phyloP scores from a whole-genome alignment of 1,140 invertebrate species.

The Rhynchophorus ferrugineus region DNA sequence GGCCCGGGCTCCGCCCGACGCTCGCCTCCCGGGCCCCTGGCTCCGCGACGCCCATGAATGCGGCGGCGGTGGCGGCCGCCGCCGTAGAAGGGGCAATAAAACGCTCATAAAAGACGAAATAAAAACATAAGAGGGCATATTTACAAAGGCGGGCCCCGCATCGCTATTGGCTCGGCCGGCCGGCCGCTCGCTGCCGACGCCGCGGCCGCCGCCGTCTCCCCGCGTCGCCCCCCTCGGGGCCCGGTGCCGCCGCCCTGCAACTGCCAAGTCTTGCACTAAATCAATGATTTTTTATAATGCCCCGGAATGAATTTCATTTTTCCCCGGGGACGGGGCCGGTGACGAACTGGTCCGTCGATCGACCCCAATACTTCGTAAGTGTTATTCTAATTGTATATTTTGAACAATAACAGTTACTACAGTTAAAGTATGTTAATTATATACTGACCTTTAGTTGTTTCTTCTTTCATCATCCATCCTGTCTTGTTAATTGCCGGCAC shows the following conservation, averaged over 20 bases:
- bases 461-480: no score
- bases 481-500: no score
- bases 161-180: slow-evolving; percentile 15
- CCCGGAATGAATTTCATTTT: slow-evolving; percentile 29
- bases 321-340: slow-evolving; percentile 11
- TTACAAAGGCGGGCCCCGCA: slow-evolving; percentile 29
- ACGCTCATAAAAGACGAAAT: slow-evolving; percentile 31
- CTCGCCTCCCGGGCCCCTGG: background rate
- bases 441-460: no score
- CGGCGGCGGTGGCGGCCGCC: slow-evolving; percentile 8
- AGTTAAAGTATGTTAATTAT: no score
- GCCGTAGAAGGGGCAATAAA: slow-evolving; percentile 26
- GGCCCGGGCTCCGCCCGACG: no score
- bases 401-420: slow-evolving; percentile 2
- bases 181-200: background rate
- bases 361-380: background rate
- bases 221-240: slow-evolving; percentile 4
- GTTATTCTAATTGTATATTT: background rate
- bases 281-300: slow-evolving; percentile 33
- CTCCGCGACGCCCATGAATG: background rate
- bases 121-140: slow-evolving; percentile 32
- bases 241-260: slow-evolving; percentile 13
- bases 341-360: slow-evolving; percentile 2
- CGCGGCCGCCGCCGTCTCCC: slow-evolving; percentile 1
- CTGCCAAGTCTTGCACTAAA: slow-evolving; percentile 28